phyloP scores from a whole-genome alignment of 2,888 invertebrate genomes.

The Acronicta psi region DNA sequence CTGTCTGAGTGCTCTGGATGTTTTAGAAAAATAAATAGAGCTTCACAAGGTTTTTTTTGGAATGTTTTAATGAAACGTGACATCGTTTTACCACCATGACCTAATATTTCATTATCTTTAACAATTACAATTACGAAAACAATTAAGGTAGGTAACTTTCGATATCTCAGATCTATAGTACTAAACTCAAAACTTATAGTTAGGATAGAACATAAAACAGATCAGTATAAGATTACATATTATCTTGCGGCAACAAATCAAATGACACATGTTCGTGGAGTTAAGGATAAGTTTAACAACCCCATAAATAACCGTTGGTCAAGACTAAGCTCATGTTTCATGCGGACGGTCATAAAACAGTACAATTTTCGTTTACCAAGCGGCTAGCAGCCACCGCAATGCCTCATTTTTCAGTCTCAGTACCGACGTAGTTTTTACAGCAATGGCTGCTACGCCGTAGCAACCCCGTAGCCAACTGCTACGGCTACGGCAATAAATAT shows the following conservation, averaged over 20 bases:
- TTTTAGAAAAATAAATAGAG: slow-evolving; percentile 31
- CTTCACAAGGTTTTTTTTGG: too few relatives aligned
- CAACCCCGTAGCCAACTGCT: slow-evolving; percentile 42
- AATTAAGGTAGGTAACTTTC: not conserved
- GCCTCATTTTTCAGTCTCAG: slow-evolving; percentile 31
- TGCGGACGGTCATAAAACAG: slow-evolving; percentile 32
- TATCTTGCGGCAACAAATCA: not conserved
- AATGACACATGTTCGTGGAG: slow-evolving; percentile 4
- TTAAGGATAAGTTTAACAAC: slow-evolving; percentile 15
- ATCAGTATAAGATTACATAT: not conserved
- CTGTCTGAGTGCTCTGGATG: slow-evolving; percentile 29
- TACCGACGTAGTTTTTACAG: slow-evolving; percentile 11
- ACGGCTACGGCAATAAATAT: slow-evolving; percentile 50
- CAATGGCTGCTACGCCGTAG: slow-evolving; percentile 57
- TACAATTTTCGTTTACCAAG: slow-evolving; percentile 20
- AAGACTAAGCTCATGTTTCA: slow-evolving; percentile 27
- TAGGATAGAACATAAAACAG: not conserved
- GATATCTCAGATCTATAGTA: too few relatives aligned
- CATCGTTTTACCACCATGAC: too few relatives aligned
- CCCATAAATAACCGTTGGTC: slow-evolving; percentile 23
- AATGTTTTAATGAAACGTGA: too few relatives aligned
- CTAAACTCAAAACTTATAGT: not conserved
- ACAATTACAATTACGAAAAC: too few relatives aligned
- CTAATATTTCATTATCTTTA: too few relatives aligned
- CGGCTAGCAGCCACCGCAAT: slow-evolving; percentile 19